Evolutionary conservation across 2,888 invertebrate genomes (phyloP), one percentile per base, ranked within the genome.

Genomic region (Tanytarsus gracilentus): DNA sequence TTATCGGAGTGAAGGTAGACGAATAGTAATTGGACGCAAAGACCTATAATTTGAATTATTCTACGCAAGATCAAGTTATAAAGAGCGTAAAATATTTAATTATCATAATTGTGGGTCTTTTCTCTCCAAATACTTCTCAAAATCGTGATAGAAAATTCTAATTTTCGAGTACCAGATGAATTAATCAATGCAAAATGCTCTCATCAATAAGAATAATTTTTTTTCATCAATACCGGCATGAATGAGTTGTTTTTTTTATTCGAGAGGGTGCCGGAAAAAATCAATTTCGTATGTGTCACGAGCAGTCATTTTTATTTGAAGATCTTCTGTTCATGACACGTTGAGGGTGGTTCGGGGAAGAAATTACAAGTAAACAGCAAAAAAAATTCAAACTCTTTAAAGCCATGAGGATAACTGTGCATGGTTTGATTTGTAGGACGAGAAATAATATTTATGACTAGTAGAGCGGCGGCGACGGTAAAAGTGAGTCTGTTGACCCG

Each of bases 81-180:
- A 56, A 56, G n/a, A 58, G 58, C 58, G 58, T 58, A 58, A 58
- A 48, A 58, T 58, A 44, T 58, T 58, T 58, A 58, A 58, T 58
- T 58, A 58, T 58, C 44, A 58, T 58, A 36, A 58, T 44, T 23
- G 44, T 23, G 44, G 44, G 8, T 44, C 23, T 18, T 23, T 6
- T 23, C 33, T 33, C 33, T 9, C 33, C n/a, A 18, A 18, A 44
- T 23, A 44, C 23, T 44, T n/a, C n/a, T n/a, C n/a, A n/a, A n/a
- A n/a, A n/a, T n/a, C n/a, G n/a, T n/a, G n/a, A n/a, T n/a, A n/a
- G n/a, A n/a, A n/a, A n/a, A n/a, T n/a, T n/a, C n/a, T n/a, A n/a
- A n/a, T n/a, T n/a, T n/a, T n/a, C n/a, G n/a, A n/a, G n/a, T n/a
- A n/a, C n/a, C n/a, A n/a, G n/a, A n/a, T n/a, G n/a, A n/a, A n/a